Conservation (phyloP, 2,888 invertebrate species). For the Athalia circularis region DNA sequence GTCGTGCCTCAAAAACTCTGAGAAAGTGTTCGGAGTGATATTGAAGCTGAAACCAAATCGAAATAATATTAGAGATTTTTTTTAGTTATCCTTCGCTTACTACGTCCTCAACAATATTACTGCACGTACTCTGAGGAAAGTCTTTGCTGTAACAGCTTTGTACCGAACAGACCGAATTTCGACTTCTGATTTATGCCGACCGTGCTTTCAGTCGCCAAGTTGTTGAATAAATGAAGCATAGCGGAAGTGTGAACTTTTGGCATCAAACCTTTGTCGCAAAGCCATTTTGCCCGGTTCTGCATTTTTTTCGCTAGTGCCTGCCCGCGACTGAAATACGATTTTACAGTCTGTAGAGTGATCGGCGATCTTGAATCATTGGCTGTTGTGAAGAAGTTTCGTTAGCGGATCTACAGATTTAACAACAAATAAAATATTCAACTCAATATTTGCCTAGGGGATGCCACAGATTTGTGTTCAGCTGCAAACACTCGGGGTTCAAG, state of each 20-base stretch:
- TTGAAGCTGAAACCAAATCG: constrained; percentile 53
- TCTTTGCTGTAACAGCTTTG: constrained; percentile 55
- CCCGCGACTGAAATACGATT: constrained; percentile 53
- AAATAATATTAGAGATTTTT: too few relatives aligned
- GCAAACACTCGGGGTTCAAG: constrained; percentile 48
- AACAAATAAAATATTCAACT: too few relatives aligned
- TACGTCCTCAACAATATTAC: neutral
- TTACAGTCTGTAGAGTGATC: constrained; percentile 49
- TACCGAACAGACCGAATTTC: constrained; percentile 54
- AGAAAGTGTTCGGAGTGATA: constrained; percentile 65
- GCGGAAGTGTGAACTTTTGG: constrained; percentile 54
- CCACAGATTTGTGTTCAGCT: constrained; percentile 47
- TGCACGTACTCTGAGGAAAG: constrained; percentile 51
- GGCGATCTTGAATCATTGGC: constrained; percentile 6
- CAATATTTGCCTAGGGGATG: constrained; percentile 36
- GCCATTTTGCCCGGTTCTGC: constrained; percentile 52
- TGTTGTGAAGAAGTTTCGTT: neutral
- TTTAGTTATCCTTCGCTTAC: neutral
- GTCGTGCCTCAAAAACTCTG: constrained; percentile 73
- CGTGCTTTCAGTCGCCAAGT: constrained; percentile 47
- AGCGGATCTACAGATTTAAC: neutral
- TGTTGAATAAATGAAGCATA: constrained; percentile 54
- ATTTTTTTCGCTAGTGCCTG: constrained; percentile 54
- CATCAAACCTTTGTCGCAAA: constrained; percentile 46
- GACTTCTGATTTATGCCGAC: constrained; percentile 54